phyloP scores from a whole-genome alignment of 1,140 invertebrate species.

The Meteorus sp. region DNA sequence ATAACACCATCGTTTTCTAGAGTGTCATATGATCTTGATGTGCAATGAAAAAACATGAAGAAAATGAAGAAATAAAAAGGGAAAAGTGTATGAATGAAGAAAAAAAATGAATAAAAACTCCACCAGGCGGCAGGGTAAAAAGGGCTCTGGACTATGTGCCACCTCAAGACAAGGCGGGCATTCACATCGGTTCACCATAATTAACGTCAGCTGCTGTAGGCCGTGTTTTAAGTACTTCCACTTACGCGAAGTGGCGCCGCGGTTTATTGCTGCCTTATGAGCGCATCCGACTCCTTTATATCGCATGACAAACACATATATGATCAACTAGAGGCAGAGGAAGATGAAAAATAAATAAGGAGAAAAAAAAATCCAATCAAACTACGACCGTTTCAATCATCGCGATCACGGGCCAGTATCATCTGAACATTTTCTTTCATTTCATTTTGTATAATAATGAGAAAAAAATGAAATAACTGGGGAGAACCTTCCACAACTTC shows the following conservation, averaged over 20 bases:
- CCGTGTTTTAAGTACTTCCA: slow-evolving; percentile 34
- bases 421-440: background rate
- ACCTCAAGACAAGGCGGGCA: slow-evolving; percentile 46
- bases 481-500: no score
- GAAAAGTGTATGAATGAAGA: no score
- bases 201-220: slow-evolving; percentile 48
- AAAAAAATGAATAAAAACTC: slow-evolving; percentile 31
- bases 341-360: no score
- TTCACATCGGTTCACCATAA: slow-evolving; percentile 45
- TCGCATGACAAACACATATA: background rate
- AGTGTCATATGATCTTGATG: background rate
- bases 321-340: no score
- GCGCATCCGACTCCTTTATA: background rate
- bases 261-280: slow-evolving; percentile 27
- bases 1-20: slow-evolving; percentile 17
- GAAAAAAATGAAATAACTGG: no score
- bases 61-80: no score
- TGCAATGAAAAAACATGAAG: background rate
- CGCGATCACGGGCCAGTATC: background rate
- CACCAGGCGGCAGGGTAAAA: slow-evolving; percentile 33
- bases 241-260: slow-evolving; percentile 33
- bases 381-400: background rate
- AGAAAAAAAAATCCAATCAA: background rate
- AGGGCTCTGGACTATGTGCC: slow-evolving; percentile 30
- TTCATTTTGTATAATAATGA: background rate